Percentiles rank a stretch among this genome's conserved stretches.
Evolutionary conservation across 1,140 invertebrate genomes (phyloP).

Genomic region (Panulirus ornatus): DNA sequence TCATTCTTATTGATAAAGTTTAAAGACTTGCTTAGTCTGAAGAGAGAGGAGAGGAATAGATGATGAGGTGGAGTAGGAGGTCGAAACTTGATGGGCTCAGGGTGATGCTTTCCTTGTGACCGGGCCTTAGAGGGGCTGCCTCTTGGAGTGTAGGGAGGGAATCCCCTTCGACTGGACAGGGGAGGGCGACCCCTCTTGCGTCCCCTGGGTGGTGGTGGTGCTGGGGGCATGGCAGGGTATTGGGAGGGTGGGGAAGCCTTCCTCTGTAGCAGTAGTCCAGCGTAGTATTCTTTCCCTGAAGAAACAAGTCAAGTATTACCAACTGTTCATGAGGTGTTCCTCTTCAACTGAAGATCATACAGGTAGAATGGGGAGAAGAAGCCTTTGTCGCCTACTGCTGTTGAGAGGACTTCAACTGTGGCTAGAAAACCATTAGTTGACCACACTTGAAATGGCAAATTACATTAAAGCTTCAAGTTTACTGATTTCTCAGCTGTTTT

Average conservation of each 20-base stretch:
- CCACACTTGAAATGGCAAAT: slow-evolving; percentile 60
- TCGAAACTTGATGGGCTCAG: slow-evolving; percentile 65
- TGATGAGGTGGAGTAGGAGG: slow-evolving; percentile 64
- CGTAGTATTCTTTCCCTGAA: slow-evolving; percentile 72
- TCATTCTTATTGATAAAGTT: slow-evolving; percentile 56
- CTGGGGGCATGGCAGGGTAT: slow-evolving; percentile 50
- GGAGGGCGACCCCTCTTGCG: slow-evolving; percentile 69
- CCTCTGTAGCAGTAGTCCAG: slow-evolving; percentile 70
- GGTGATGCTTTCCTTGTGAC: slow-evolving; percentile 28
- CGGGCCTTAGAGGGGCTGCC: slow-evolving; percentile 50
- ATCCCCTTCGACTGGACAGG: slow-evolving; percentile 58
- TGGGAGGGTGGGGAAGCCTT: slow-evolving; percentile 65
- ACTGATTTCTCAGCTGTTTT: slow-evolving; percentile 4
- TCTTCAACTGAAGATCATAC: slow-evolving; percentile 72
- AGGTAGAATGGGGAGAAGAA: slow-evolving; percentile 64
- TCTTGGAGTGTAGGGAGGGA: slow-evolving; percentile 40
- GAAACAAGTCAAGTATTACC: slow-evolving; percentile 73
- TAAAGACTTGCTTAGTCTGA: slow-evolving; percentile 61
- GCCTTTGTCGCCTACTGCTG: slow-evolving; percentile 57
- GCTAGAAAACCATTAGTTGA: slow-evolving; percentile 51
- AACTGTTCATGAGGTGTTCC: slow-evolving; percentile 72
- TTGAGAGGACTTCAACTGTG: slow-evolving; percentile 59
- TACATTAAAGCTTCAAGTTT: slow-evolving; percentile 23
- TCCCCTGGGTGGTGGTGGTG: slow-evolving; percentile 59
- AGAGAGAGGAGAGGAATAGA: slow-evolving; percentile 46